phyloP scores from a whole-genome alignment of 2,888 invertebrate genomes.

The Hetaerina titia region DNA sequence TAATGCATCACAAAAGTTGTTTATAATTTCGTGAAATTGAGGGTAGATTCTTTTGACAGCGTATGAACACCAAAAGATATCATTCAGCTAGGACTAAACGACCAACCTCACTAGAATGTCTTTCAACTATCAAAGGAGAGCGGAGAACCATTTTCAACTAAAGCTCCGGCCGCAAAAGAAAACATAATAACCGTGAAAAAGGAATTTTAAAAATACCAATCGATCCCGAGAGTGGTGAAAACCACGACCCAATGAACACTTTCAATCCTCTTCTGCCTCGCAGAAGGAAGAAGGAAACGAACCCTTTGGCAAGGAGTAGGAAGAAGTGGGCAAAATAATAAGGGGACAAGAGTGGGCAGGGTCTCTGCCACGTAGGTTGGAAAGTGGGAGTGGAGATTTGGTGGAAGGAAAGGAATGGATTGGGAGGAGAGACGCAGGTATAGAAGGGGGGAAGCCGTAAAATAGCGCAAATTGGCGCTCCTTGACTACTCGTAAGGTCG shows the following conservation, averaged over 20 bases:
- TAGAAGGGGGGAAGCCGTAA: neutral
- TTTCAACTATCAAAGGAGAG: neutral
- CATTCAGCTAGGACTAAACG: neutral
- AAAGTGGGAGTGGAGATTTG: neutral
- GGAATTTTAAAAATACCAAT: neutral
- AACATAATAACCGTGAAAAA: neutral
- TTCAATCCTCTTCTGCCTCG: neutral
- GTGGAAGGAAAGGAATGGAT: neutral
- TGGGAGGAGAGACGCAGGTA: neutral
- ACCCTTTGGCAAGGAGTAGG: neutral
- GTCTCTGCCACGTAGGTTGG: neutral
- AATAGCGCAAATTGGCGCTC: slow-evolving; percentile 56
- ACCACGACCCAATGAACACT: neutral
- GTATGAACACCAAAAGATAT: neutral
- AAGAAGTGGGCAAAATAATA: neutral
- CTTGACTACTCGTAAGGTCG: slow-evolving; percentile 25
- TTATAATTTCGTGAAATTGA: too few relatives aligned
- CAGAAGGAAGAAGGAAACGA: neutral
- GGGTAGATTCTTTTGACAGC: too few relatives aligned
- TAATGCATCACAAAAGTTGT: too few relatives aligned
- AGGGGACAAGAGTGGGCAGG: neutral
- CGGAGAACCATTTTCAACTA: neutral
- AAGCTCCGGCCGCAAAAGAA: neutral
- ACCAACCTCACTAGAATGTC: neutral
- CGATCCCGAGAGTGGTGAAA: neutral